Base-by-base conservation (phyloP, 2,797 vertebrate species). In the Prionace glauca region DNA sequence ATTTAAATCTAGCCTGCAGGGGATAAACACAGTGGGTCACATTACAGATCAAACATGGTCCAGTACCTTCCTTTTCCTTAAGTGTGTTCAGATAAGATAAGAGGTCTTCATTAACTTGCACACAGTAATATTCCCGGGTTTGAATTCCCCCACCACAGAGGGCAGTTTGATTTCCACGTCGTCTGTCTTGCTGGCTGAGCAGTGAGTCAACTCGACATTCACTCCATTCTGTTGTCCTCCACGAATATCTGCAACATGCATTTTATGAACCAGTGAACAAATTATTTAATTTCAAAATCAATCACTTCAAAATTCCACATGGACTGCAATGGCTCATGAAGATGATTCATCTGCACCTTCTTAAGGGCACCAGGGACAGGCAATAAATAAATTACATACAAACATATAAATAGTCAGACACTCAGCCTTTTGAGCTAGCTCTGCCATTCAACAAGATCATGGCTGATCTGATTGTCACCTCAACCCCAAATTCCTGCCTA, bases 71-170 rank as follows among this genome's bases (percentile, higher is more conserved):
- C 95, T 98, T 98, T 96, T 98, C 98, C 96, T 97, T 97, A 93
- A 97, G 97, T 95, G 97, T 96, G 45, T 96, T 97, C 96, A 98
- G 96, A 96, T 98, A 98, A 8, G 98, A 98, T 36, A 98, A 97
- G 1, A 98, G 98, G 96, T 99, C 98, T 71, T 98, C 98, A 0
- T 98, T 98, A 62, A 98, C 98, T 96, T 98, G 98, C 95, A 99
- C 98, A 0, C 99, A 99, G 96, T 99, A 99, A 5, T 97, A 96
- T 69, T 99, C 99, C 29, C 99, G 97, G 1, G 97, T 99, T 96
- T 99, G 99, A 96, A 99, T 60, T 7, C 99, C 99, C 0, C 99
- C 99, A 3, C 99, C 99, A 0, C 99, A 99, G 0, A 99, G 97
- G 0, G 98, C 98, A 0, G 99, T 99, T 96, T 98, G 98, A 96